Evolutionary conservation across 2,797 vertebrate genomes (phyloP), one percentile per base, ranked within the genome.

Genomic region (Coccyzus lansbergi): DNA sequence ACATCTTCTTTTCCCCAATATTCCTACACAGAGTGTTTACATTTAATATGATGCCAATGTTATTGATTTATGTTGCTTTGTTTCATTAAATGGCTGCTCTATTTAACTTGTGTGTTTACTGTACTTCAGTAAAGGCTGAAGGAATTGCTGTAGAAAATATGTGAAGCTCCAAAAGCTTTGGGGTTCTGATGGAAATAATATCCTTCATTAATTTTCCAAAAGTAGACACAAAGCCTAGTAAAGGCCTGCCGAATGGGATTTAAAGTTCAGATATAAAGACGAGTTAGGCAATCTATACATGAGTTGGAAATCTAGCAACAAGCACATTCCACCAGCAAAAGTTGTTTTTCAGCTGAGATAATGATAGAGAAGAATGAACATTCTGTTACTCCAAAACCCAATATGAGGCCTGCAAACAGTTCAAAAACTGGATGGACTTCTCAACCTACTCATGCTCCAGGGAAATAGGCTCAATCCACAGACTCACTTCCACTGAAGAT

Each of bases 311-410:
- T 29, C 12, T 28, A 72, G 34, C 36, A 83, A 58, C 19, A 68
- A 28, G 26, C 13, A 14, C 38, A 28, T 59, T 46, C 31, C 48
- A 76, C 22, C n/a, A 88, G n/a, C 20, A 81, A 12, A 65, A 71
- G 33, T 15, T 34, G 58, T 40, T 91, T 87, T 87, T 58, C 69
- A 34, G 34, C 33, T 49, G 36, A 68, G 15, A 14, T 12, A 81
- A 71, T 1, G 4, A 51, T 5, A 31, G 33, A 69, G 42, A 59
- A 1, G 1, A 65, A 86, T 1, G 21, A 77, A 79, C 0, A 2
- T 2, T 22, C 29, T 51, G 15, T 22, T 83, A 14, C 52, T 76
- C 40, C 44, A 58, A 65, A 92, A 20, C 1, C 60, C 72, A 15
- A 70, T 81, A 10, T 1, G 2, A 9, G n/a, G 90, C n/a, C 29